Base-by-base conservation (phyloP, 2,888 invertebrate species). In the Notodonta ziczac region DNA sequence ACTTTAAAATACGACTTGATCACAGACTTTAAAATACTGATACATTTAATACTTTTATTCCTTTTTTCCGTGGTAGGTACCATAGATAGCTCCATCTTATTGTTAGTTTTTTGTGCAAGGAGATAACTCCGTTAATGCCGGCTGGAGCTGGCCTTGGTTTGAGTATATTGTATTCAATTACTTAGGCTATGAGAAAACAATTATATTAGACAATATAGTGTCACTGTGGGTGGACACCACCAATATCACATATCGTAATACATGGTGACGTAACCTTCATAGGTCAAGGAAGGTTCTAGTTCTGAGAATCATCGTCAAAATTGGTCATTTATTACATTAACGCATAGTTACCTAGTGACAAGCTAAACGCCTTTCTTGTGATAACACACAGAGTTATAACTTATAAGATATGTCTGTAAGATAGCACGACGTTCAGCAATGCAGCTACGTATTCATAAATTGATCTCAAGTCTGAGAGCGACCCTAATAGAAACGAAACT, bases 201-300 rank as follows among this genome's bases (percentile, higher is more conserved):
- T 51, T 24, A 51, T 14, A 12, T 52, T 52, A 52, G 52, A 24
- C 24, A 14, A 55, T 54, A n/a, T 61, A 39, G 46, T 58, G 48
- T 58, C 16, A 46, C 16, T 51, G 16, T 39, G 59, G 44, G 16
- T 39, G 59, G 44, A n/a, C 16, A 46, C 42, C 53, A 59, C 58
- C 16, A 52, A 39, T 65, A 61, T 61, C 48, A 53, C 32, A 40
- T 59, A 51, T 42, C 56, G 50, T n/a, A 35, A n/a, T 7, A 48
- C 35, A 24, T 24, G 24, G 59, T 61, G 46, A 5, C 14, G 6
- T 48, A 56, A 51, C 48, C 24, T 54, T 56, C 55, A 8, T 2
- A 39, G 56, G 46, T 61, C 60, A 62, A 62, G 51, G 53, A 56
- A 61, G 46, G 14, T 61, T 56, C 51, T 32, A 50, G 16, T 56